Conservation (phyloP, 2,888 invertebrate species). For the Caenorhabditis sp. region DNA sequence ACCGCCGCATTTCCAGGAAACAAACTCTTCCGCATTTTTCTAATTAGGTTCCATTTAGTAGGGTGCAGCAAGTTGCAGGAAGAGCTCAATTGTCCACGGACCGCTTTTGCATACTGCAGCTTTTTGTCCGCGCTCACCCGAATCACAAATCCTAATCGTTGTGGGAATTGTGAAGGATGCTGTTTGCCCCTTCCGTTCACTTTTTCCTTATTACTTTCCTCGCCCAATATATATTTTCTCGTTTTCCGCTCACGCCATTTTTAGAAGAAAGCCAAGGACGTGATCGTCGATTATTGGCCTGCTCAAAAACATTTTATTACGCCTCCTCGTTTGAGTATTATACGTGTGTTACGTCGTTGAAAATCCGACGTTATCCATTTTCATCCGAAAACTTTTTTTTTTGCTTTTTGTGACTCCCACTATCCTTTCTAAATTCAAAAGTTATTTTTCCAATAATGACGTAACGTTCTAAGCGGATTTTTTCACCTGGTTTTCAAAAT, state of each 20-base stretch:
- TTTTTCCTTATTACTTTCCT: conserved; percentile 1
- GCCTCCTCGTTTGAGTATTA: conserved; percentile 27
- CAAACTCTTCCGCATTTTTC: conserved; percentile 15
- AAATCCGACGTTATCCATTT: conserved; percentile 12
- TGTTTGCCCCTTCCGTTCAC: not conserved
- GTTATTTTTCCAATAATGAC: too few relatives aligned
- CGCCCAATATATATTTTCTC: not conserved
- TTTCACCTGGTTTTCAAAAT: too few relatives aligned
- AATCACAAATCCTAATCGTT: not conserved
- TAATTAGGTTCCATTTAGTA: conserved; percentile 41
- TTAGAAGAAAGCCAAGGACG: conserved; percentile 14
- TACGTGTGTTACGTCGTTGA: conserved; percentile 3
- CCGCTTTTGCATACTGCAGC: too few relatives aligned
- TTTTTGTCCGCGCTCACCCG: not conserved
- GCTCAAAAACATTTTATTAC: conserved; percentile 22
- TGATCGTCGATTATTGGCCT: conserved; percentile 32
- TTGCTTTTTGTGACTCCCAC: too few relatives aligned
- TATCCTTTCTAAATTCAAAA: too few relatives aligned
- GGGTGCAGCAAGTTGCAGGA: too few relatives aligned
- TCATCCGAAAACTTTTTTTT: conserved; percentile 9
- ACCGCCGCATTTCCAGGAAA: conserved; percentile 20
- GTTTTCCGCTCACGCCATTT: conserved; percentile 5
- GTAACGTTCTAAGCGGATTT: too few relatives aligned
- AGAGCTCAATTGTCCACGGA: conserved; percentile 10
- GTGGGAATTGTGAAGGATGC: not conserved